Percentiles rank a stretch among this genome's conserved stretches.
Evolutionary conservation across 2,888 invertebrate species (phyloP).

Genomic region (Harpalus rubripes): DNA sequence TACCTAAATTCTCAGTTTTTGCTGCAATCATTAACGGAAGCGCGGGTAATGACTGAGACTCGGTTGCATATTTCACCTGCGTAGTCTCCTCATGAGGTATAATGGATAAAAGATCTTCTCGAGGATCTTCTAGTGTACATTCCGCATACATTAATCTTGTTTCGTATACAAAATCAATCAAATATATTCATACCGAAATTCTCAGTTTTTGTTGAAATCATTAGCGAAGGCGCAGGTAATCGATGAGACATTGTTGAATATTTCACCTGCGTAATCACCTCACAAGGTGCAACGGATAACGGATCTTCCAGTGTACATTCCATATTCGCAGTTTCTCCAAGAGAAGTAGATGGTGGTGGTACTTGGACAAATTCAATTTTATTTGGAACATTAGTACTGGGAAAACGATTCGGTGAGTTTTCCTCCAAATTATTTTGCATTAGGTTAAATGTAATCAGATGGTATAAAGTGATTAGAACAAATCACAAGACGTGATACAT

Average conservation of each 20-base stretch:
- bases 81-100: too few relatives aligned
- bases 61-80: too few relatives aligned
- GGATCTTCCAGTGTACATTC: not conserved
- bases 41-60: too few relatives aligned
- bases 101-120: too few relatives aligned
- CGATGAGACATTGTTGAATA: too few relatives aligned
- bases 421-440: conserved; percentile 44
- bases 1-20: too few relatives aligned
- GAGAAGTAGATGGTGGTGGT: not conserved
- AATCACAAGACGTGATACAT: conserved; percentile 42
- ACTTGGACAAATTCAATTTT: not conserved
- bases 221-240: too few relatives aligned
- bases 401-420: conserved; percentile 20
- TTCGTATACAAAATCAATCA: not conserved
- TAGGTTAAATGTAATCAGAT: conserved; percentile 46
- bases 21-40: too few relatives aligned
- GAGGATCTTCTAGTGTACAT: too few relatives aligned
- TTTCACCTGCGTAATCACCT: not conserved
- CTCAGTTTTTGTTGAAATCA: not conserved
- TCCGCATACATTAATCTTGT: not conserved
- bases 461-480: conserved; percentile 54
- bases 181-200: not conserved
- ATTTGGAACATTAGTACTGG: not conserved
- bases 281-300: not conserved
- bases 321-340: not conserved